Percentiles rank a stretch among this genome's conserved stretches.
phyloP scores from a whole-genome alignment of 1,140 invertebrate genomes.

The Cotesia vestalis region DNA sequence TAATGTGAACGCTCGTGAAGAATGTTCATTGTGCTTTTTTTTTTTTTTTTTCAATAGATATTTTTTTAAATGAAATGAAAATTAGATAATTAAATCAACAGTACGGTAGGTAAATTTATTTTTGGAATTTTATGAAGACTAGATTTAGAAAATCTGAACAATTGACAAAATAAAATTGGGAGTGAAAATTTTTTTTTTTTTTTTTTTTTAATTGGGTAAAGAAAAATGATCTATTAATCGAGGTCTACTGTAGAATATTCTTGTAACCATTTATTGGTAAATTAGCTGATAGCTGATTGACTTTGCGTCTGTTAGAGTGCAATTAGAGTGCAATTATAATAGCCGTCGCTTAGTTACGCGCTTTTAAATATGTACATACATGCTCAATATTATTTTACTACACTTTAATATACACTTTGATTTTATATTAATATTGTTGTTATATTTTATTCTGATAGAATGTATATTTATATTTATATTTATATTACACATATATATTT shows the following conservation, averaged over 20 bases:
- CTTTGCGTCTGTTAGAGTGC: slow-evolving; percentile 36
- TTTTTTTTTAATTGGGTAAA: no score
- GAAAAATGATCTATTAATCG: no score
- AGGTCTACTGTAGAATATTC: no score
- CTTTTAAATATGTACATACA: slow-evolving; percentile 30
- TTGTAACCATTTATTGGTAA: no score
- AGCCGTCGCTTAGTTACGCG: slow-evolving; percentile 33
- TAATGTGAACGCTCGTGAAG: slow-evolving; percentile 1
- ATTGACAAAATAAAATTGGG: no score
- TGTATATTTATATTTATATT: no score
- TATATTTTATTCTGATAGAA: no score
- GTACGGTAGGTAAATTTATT: no score
- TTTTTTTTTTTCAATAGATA: background rate
- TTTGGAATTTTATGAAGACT: no score
- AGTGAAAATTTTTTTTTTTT: no score
- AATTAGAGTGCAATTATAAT: slow-evolving; percentile 36
- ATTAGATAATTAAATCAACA: background rate
- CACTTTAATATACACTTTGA: slow-evolving; percentile 7
- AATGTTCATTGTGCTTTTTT: slow-evolving; percentile 13
- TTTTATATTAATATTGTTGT: slow-evolving; percentile 1
- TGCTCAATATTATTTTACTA: slow-evolving; percentile 1
- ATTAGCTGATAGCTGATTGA: slow-evolving; percentile 32
- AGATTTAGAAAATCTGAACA: no score
- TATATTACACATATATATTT: no score
- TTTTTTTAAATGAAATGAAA: background rate